Percentiles rank a stretch among this genome's conserved stretches.
These are phyloP conservation scores for Eulimnadia texana DNA, from an alignment of 1,140 invertebrate genomes.

Conservation along the genomic window DNA sequence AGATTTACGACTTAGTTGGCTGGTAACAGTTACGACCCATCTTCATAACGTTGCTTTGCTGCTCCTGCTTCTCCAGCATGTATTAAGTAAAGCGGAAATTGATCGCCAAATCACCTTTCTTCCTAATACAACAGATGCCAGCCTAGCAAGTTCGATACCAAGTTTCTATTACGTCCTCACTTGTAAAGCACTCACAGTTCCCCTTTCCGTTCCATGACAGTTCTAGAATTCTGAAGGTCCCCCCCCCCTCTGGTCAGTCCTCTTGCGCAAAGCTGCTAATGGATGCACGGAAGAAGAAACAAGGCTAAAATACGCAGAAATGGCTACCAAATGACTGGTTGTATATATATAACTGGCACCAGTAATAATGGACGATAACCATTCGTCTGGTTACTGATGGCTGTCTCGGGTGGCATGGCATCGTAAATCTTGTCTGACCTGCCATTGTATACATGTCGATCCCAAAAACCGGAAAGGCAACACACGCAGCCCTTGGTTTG, in stretches of 20 bases:
- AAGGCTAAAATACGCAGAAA: not conserved
- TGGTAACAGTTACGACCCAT: not conserved
- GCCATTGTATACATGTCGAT: not conserved
- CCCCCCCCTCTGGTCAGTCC: not conserved
- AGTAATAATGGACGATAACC: slow-evolving; percentile 12
- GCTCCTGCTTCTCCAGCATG: not conserved
- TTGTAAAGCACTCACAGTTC: no score
- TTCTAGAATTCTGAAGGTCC: no score
- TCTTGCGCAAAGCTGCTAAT: no score
- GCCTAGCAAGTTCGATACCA: no score
- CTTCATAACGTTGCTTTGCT: not conserved
- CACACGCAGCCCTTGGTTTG: not conserved
- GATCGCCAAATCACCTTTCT: not conserved
- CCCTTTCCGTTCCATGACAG: no score
- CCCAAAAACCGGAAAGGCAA: not conserved
- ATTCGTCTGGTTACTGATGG: slow-evolving; percentile 14
- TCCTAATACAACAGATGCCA: no score
- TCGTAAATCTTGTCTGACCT: slow-evolving; percentile 6
- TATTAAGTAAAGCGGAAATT: not conserved
- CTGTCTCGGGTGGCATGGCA: slow-evolving; percentile 11
- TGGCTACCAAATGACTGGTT: not conserved
- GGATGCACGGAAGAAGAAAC: no score
- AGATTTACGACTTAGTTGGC: not conserved
- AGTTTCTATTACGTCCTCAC: no score
- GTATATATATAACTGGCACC: not conserved